Evolutionary conservation across 2,113 vertebrate species (phyloP).

Genomic region (Carassius auratus): DNA sequence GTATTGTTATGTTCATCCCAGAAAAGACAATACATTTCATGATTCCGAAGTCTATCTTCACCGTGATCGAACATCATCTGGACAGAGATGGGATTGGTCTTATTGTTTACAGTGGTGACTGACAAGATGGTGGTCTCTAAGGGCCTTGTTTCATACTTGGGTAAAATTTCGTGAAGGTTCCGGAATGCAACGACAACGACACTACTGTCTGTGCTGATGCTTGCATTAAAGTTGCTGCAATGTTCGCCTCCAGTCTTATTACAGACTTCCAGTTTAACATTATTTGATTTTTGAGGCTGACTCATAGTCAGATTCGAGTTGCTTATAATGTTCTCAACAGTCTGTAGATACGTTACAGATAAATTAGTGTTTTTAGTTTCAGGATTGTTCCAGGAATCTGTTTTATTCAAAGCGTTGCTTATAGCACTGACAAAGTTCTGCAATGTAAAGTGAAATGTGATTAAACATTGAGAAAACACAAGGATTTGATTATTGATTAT

Average conservation of each 20-base stretch:
- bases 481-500: not conserved
- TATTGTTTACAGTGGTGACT: conserved; percentile 51
- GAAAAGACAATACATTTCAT: conserved; percentile 71
- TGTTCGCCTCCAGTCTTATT: accelerated
- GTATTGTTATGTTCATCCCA: conserved; percentile 63
- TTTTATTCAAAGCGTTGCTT: conserved; percentile 64
- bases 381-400: conserved; percentile 59
- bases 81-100: not conserved
- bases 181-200: conserved; percentile 65
- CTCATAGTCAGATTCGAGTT: conserved; percentile 33
- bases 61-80: conserved; percentile 65
- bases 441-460: conserved; percentile 50
- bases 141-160: accelerated
- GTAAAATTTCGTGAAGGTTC: conserved; percentile 71
- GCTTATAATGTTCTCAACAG: conserved; percentile 74
- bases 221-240: accelerated
- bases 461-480: not conserved
- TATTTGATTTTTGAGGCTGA: accelerated
- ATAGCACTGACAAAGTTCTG: conserved; percentile 80
- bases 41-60: not conserved
- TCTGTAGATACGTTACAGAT: conserved; percentile 71
- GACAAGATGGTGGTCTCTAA: conserved; percentile 77
- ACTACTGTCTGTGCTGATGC: accelerated
- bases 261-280: conserved; percentile 66
- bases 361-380: accelerated